Evolutionary conservation across 2,113 vertebrate species (phyloP).

Genomic region (Chionodraco myersi): DNA sequence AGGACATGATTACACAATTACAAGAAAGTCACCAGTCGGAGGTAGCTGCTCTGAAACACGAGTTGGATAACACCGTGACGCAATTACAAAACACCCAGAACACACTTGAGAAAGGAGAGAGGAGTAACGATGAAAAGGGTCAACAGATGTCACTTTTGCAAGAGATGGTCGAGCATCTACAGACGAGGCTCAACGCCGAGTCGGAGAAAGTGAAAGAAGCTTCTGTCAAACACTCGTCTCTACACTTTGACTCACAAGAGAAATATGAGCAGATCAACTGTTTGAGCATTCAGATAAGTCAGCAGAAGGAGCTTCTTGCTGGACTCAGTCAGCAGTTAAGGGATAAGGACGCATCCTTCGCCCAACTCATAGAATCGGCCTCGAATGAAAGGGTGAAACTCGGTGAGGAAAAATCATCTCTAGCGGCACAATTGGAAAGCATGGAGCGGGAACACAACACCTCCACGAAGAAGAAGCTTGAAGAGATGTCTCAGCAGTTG

Average conservation of each 20-base stretch:
- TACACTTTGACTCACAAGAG: conserved; percentile 65
- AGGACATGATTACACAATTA: conserved; percentile 59
- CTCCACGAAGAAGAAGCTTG: conserved; percentile 63
- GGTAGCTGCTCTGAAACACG: conserved; percentile 60
- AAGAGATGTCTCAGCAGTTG: conserved; percentile 69
- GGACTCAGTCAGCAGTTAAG: conserved; percentile 86
- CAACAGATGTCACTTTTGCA: conserved; percentile 72
- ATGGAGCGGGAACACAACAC: conserved; percentile 62
- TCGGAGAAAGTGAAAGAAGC: conserved; percentile 67
- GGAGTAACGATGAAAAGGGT: conserved; percentile 57
- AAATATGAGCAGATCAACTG: conserved; percentile 80
- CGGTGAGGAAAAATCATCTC: conserved; percentile 76
- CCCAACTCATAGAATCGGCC: conserved; percentile 84
- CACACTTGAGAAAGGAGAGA: conserved; percentile 69
- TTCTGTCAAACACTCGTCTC: conserved; percentile 56
- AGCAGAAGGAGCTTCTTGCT: conserved; percentile 87
- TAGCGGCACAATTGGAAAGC: conserved; percentile 77
- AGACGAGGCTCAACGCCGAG: conserved; percentile 62
- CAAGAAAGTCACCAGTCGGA: conserved; percentile 66
- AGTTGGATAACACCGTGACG: conserved; percentile 63
- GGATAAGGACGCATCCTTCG: conserved; percentile 85
- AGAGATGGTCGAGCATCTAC: conserved; percentile 66
- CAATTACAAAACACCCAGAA: conserved; percentile 61
- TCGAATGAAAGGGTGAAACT: conserved; percentile 85
- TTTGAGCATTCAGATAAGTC: conserved; percentile 83